A percentile compares a stretch with the other conserved stretches of the same genome.
These are phyloP conservation scores for Hippocampus abdominalis DNA, from an alignment of 2,113 vertebrate genomes.

Conservation along the genomic window DNA sequence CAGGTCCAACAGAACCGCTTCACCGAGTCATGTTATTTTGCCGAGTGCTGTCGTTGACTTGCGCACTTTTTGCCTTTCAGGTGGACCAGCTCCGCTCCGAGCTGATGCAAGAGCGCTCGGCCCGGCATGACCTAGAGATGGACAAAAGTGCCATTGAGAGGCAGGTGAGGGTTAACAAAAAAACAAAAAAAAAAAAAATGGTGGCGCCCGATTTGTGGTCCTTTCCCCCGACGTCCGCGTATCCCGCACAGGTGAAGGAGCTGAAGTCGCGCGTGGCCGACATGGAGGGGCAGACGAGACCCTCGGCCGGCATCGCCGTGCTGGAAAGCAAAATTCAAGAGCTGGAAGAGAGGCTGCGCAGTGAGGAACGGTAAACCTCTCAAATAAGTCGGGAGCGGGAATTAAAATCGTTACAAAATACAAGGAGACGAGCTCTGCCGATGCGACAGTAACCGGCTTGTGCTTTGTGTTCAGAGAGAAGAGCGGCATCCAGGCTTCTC, in stretches of 20 bases:
- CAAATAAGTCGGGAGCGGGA: too few relatives aligned
- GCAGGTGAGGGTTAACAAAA: constrained; percentile 71
- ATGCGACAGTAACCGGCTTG: too few relatives aligned
- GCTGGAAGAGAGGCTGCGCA: constrained; percentile 82
- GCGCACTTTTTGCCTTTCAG: constrained; percentile 52
- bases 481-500: constrained; percentile 76
- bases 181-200: too few relatives aligned
- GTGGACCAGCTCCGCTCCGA: constrained; percentile 88
- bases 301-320: constrained; percentile 70
- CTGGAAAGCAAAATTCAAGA: constrained; percentile 84
- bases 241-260: constrained; percentile 80
- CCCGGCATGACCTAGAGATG: constrained; percentile 87
- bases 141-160: constrained; percentile 88
- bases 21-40: background rate
- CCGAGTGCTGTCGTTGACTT: background rate
- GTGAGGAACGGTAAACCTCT: constrained; percentile 83
- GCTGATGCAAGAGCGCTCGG: constrained; percentile 86
- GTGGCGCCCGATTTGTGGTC: background rate
- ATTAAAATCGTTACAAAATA: background rate
- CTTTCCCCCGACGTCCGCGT: background rate
- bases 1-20: constrained; percentile 72
- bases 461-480: constrained; percentile 76
- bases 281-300: constrained; percentile 78
- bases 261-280: constrained; percentile 81
- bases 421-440: too few relatives aligned